Percentiles rank a stretch among this genome's conserved stretches.
phyloP scores from a whole-genome alignment of 2,888 invertebrate genomes.

The Brachylomia viminalis region DNA sequence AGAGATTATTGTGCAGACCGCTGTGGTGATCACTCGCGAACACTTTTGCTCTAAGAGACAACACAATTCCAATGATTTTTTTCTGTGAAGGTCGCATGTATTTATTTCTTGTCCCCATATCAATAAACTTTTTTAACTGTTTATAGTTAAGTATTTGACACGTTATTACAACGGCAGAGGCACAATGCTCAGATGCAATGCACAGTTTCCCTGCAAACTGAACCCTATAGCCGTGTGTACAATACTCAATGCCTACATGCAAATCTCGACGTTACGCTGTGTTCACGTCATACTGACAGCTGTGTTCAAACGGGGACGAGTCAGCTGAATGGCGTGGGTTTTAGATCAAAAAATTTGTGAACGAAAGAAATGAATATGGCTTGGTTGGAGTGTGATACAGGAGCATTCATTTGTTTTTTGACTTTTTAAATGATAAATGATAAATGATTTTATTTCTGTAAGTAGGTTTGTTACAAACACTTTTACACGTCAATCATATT shows the following conservation, averaged over 20 bases:
- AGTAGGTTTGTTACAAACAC: too few relatives aligned
- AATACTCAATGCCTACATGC: slow-evolving; percentile 6
- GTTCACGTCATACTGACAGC: slow-evolving; percentile 32
- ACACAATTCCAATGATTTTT: background rate
- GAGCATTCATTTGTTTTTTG: background rate
- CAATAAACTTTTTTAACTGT: background rate
- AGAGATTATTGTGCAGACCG: background rate
- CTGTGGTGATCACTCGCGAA: background rate
- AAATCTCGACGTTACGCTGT: background rate
- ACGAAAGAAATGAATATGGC: background rate
- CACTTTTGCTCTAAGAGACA: background rate
- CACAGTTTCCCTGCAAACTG: background rate
- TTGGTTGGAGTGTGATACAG: background rate
- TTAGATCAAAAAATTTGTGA: slow-evolving; percentile 11
- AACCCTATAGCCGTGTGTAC: background rate
- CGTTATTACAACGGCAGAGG: background rate
- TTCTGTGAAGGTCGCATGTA: background rate
- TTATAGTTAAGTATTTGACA: background rate
- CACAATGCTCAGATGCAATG: background rate
- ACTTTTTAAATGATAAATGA: background rate
- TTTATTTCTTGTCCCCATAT: background rate
- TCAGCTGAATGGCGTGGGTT: slow-evolving; percentile 23
- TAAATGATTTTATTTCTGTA: too few relatives aligned
- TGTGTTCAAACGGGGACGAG: slow-evolving; percentile 24
- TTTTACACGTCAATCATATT: too few relatives aligned